Evolutionary conservation across 2,888 invertebrate species (phyloP).

Genomic region (Limnephilus lunatus): DNA sequence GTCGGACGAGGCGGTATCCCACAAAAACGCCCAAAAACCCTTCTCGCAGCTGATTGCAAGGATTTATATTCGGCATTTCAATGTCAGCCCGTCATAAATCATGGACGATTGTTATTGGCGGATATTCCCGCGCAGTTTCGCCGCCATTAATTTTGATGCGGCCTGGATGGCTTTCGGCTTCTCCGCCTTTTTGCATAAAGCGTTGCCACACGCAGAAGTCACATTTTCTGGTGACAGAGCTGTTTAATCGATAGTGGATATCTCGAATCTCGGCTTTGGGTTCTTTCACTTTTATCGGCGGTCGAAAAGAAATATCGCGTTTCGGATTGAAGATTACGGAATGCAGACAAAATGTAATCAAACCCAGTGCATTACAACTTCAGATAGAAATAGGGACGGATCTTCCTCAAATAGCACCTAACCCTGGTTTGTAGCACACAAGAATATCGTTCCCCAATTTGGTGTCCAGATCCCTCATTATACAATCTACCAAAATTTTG

Average conservation of each 20-base stretch:
- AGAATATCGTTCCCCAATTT: too few relatives aligned
- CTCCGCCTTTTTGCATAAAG: conserved; percentile 19
- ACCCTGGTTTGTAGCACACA: too few relatives aligned
- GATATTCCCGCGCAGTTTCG: conserved; percentile 10
- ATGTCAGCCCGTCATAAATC: conserved; percentile 56
- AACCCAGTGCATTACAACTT: not conserved
- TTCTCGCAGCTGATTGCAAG: conserved; percentile 55
- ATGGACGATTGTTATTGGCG: conserved; percentile 48
- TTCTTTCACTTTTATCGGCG: not conserved
- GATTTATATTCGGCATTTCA: conserved; percentile 60
- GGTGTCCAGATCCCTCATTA: too few relatives aligned
- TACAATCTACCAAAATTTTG: too few relatives aligned
- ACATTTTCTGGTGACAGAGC: not conserved
- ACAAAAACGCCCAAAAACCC: conserved; percentile 36
- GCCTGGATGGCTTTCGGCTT: not conserved
- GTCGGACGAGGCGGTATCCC: not conserved
- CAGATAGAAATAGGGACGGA: not conserved
- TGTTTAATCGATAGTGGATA: not conserved
- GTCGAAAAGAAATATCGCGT: not conserved
- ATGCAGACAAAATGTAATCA: not conserved
- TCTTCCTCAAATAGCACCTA: not conserved
- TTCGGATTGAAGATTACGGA: not conserved
- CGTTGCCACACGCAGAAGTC: conserved; percentile 29
- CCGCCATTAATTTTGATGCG: conserved; percentile 42
- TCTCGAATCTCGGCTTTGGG: not conserved